These are phyloP conservation scores for Eubucco bourcierii DNA, from an alignment of 2,113 vertebrate genomes.

Conservation along the genomic window DNA sequence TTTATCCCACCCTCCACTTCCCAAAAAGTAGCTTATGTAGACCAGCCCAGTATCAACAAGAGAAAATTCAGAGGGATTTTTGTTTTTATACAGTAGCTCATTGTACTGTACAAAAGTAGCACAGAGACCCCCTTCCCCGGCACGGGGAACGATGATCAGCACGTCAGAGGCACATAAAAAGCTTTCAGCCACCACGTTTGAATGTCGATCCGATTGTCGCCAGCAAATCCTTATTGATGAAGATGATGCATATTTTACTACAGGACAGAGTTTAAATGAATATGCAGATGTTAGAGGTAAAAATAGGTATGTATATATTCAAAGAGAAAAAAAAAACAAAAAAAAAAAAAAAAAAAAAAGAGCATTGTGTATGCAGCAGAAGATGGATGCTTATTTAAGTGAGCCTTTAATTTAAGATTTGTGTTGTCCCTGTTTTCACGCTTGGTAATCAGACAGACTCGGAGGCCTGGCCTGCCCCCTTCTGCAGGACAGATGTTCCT, in stretches of 20 bases:
- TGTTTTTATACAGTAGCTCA: constrained; percentile 43
- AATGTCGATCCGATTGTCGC: constrained; percentile 67
- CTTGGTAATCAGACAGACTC: constrained; percentile 52
- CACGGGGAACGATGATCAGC: neutral
- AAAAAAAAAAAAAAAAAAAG: neutral
- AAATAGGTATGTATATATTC: constrained; percentile 82
- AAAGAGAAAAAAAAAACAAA: constrained; percentile 27
- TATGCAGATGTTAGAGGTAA: constrained; percentile 76
- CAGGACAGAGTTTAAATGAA: constrained; percentile 82
- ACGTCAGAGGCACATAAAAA: constrained; percentile 57
- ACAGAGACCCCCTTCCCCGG: constrained; percentile 30
- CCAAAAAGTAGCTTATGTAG: constrained; percentile 65
- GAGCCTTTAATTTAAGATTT: constrained; percentile 82
- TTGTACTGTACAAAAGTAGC: constrained; percentile 56
- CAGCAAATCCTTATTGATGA: constrained; percentile 72
- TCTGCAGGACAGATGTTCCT: neutral
- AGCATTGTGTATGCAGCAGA: constrained; percentile 77
- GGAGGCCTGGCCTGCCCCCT: constrained; percentile 51
- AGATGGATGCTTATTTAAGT: constrained; percentile 83
- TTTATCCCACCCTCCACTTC: constrained; percentile 40
- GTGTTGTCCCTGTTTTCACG: constrained; percentile 77
- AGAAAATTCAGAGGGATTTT: constrained; percentile 56
- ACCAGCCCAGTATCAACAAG: constrained; percentile 56
- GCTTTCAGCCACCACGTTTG: constrained; percentile 63
- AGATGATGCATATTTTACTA: constrained; percentile 83